phyloP scores from a whole-genome alignment of 2,113 vertebrate genomes.

The Hemiprocne comata region DNA sequence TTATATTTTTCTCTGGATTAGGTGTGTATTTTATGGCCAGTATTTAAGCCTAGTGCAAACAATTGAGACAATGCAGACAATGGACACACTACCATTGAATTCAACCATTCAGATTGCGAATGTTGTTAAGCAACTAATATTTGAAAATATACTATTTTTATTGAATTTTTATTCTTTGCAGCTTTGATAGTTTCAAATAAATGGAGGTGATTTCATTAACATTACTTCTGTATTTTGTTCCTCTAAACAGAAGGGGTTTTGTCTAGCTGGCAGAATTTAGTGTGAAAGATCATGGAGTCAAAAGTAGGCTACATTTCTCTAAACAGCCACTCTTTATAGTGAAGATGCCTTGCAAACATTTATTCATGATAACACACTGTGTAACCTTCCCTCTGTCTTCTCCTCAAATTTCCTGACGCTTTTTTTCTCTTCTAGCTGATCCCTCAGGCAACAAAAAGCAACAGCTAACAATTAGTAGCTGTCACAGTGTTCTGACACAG shows the following conservation, averaged over 20 bases:
- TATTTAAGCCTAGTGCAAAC: background rate
- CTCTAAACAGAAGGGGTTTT: background rate
- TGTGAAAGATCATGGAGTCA: background rate
- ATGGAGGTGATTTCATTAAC: background rate
- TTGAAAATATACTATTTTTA: background rate
- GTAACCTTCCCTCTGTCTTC: background rate
- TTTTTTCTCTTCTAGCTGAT: background rate
- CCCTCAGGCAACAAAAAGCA: background rate
- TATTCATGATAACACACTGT: background rate
- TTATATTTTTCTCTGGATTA: background rate
- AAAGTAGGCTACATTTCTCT: background rate
- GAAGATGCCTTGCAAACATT: constrained; percentile 19
- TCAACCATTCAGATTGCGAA: background rate
- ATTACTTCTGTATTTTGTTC: background rate
- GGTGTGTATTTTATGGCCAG: background rate
- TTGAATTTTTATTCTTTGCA: background rate
- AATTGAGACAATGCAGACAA: background rate
- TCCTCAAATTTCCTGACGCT: background rate
- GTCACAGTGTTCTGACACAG: background rate
- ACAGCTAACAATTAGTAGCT: constrained; percentile 21
- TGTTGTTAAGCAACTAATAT: background rate
- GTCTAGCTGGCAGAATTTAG: background rate
- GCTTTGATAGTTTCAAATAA: background rate
- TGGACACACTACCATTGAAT: background rate
- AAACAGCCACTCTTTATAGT: background rate